These are phyloP conservation scores for Lagenorhynchus albirostris DNA, from an alignment of 2,113 vertebrate genomes.

Conservation along the genomic window DNA sequence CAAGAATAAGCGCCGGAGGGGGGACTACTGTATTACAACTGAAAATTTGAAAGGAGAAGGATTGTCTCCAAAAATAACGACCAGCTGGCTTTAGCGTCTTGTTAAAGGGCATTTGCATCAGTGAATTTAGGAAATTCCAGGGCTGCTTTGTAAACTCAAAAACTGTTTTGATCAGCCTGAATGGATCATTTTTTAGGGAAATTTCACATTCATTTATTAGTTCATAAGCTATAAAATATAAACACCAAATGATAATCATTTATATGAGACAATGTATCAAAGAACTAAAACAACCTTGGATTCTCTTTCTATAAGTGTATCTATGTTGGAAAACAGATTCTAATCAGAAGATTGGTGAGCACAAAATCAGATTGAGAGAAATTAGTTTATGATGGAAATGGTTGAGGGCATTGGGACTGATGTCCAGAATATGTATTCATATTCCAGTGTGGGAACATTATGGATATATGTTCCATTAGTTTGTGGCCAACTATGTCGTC, in stretches of 20 bases:
- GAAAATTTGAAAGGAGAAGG: neutral
- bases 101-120: neutral
- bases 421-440: neutral
- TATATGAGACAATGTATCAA: neutral
- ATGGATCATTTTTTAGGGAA: neutral
- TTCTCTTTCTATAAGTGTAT: neutral
- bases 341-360: neutral
- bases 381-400: neutral
- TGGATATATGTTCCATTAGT: too few relatives aligned
- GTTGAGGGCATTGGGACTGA: neutral
- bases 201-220: neutral
- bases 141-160: neutral
- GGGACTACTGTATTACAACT: neutral
- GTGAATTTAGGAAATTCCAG: neutral
- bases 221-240: neutral
- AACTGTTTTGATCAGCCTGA: neutral
- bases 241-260: neutral
- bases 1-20: neutral
- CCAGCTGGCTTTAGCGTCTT: neutral
- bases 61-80: neutral
- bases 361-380: neutral
- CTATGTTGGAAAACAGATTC: neutral
- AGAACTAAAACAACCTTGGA: neutral
- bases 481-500: fast-evolving
- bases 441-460: neutral